These are phyloP conservation scores for Mercenaria mercenaria DNA, from an alignment of 1,140 invertebrate genomes.

Conservation along the genomic window DNA sequence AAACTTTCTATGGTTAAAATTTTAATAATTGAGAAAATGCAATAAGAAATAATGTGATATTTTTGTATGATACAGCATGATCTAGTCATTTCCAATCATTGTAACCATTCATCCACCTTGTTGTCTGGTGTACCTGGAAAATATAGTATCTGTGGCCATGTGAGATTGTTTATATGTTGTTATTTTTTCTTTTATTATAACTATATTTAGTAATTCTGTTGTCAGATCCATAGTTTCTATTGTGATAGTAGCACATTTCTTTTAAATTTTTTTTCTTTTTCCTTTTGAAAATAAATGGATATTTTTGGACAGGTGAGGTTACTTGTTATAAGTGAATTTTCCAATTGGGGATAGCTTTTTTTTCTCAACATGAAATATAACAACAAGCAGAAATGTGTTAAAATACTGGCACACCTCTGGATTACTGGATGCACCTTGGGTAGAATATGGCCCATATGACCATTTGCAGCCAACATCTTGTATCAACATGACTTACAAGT, in stretches of 20 bases:
- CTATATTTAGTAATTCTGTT: conserved; percentile 3
- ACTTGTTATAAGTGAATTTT: too few species aligned
- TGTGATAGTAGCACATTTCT: neutral
- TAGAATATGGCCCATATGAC: too few species aligned
- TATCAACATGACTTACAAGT: too few species aligned
- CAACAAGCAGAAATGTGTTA: too few species aligned
- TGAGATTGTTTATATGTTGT: neutral
- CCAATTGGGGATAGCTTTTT: too few species aligned
- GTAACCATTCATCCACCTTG: neutral
- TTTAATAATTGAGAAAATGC: neutral
- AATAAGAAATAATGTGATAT: neutral
- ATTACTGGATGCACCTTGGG: too few species aligned
- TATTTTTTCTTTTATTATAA: neutral
- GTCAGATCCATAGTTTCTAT: neutral
- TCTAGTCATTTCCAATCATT: neutral
- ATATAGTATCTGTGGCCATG: neutral
- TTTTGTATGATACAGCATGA: neutral
- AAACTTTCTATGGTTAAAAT: neutral
- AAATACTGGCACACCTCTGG: too few species aligned
- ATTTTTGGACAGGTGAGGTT: too few species aligned
- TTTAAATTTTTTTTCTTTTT: neutral
- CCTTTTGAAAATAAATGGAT: neutral
- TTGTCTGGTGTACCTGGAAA: neutral
- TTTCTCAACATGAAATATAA: too few species aligned
- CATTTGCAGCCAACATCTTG: too few species aligned